Percentiles rank a stretch among this genome's conserved stretches.
These are phyloP conservation scores for Anguilla rostrata DNA, from an alignment of 2,113 vertebrate species.

Conservation along the genomic window DNA sequence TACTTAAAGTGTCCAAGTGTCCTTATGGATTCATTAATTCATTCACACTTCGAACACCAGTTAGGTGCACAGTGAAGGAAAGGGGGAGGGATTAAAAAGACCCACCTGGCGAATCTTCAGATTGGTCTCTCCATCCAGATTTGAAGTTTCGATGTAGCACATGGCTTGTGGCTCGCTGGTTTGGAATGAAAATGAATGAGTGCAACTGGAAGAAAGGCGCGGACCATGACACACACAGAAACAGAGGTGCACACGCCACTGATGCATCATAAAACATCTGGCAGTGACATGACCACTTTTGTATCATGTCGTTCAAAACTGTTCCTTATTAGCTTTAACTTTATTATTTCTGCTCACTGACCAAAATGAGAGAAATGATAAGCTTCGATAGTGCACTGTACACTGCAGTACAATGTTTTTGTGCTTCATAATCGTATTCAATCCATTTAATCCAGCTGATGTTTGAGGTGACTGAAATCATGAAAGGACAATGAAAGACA, in stretches of 20 bases:
- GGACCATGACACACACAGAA: not conserved
- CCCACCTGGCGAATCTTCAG: slow-evolving; percentile 83
- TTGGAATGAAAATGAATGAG: not conserved
- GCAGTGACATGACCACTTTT: not conserved
- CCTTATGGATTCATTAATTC: no score
- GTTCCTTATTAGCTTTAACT: not conserved
- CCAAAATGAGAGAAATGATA: not conserved
- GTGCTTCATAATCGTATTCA: no score
- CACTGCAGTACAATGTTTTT: no score
- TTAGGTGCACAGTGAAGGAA: not conserved
- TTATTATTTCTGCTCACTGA: not conserved
- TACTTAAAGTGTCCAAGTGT: no score
- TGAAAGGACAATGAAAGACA: not conserved
- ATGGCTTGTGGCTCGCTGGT: slow-evolving; percentile 80
- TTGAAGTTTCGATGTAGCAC: slow-evolving; percentile 83
- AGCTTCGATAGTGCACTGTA: no score
- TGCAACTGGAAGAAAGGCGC: slow-evolving; percentile 13
- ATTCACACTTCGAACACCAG: no score
- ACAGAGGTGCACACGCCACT: not conserved
- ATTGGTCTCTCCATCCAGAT: slow-evolving; percentile 81
- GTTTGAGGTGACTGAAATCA: not conserved
- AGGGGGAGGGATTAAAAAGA: not conserved
- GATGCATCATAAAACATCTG: slow-evolving; percentile 1
- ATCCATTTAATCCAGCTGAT: not conserved
- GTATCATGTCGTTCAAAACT: not conserved